A percentile compares a stretch with the other conserved stretches of the same genome.
These are phyloP conservation scores for Idaea dimidiata DNA, from an alignment of 2,888 invertebrate genomes.

Conservation along the genomic window DNA sequence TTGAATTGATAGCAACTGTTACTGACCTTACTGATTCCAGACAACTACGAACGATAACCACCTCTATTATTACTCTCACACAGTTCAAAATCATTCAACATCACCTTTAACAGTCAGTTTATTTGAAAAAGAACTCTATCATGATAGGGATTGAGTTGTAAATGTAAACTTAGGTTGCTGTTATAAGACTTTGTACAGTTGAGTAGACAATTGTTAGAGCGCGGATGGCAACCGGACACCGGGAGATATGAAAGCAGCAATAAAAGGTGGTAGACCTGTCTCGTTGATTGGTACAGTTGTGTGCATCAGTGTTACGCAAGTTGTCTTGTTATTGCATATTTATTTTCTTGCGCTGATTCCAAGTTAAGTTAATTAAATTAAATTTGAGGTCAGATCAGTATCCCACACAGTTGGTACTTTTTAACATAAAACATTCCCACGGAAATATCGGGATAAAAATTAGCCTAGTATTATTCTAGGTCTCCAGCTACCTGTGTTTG, in stretches of 20 bases:
- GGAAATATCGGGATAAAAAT: no score
- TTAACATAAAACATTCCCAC: no score
- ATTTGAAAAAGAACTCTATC: constrained; percentile 20
- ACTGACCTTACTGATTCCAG: constrained; percentile 30
- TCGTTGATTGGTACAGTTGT: constrained; percentile 65
- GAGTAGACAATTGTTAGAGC: constrained; percentile 53
- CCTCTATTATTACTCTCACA: background rate
- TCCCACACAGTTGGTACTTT: no score
- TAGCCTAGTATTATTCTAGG: no score
- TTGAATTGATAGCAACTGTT: constrained; percentile 41
- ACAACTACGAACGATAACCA: background rate
- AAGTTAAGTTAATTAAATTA: no score
- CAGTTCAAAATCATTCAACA: background rate
- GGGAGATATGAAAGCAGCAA: constrained; percentile 73
- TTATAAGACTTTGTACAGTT: constrained; percentile 34
- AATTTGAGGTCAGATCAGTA: no score
- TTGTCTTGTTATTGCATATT: background rate
- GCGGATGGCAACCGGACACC: constrained; percentile 77
- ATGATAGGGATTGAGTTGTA: constrained; percentile 6
- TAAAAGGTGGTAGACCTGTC: constrained; percentile 77
- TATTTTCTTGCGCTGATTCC: no score
- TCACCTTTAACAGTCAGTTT: background rate
- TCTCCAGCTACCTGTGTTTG: no score
- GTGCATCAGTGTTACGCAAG: constrained; percentile 22
- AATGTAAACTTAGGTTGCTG: constrained; percentile 10